Base-by-base conservation (phyloP, 2,797 vertebrate genomes). In the Sylvia borin region DNA sequence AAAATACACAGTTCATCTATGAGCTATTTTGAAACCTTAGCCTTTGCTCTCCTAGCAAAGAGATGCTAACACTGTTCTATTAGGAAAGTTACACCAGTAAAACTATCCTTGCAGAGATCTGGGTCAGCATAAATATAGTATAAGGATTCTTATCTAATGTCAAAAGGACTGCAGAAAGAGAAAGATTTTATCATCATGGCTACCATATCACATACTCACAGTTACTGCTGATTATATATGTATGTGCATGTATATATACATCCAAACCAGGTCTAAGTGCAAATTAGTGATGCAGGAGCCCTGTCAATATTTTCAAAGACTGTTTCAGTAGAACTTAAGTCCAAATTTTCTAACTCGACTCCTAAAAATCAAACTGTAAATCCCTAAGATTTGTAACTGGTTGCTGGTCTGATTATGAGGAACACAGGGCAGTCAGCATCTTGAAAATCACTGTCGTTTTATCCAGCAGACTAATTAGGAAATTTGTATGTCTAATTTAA, bases 21-120 rank as follows among this genome's bases (percentile, higher is more conserved):
- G 5, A 93, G 58, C 47, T 58, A 6, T 34, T 75, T 48, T 68
- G 84, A 93, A 96, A 91, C 50, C 9, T 55, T n/a, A 67, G 34
- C 24, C 50, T 74, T 74, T 61, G 58, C 58, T 77, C 36, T 45
- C 50, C 29, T 45, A 53, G 36, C 21, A 60, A 85, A 38, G 9
- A 80, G 26, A 84, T 45, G 10, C 36, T 65, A 80, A 74, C 18
- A 65, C 9, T 66, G 20, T 13, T 78, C 62, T 81, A 66, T 34
- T 16, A 66, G 47, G 25, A 62, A 90, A 90, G 47, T 24, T 68
- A 65, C 4, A 91, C 58, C 72, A 58, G 58, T 81, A 84, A 88
- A 93, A 68, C 57, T 29, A 84, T 24, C 65, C 58, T 65, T 65
- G 36, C 50, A 81, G 50, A 85, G 36, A 81, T 32, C 7, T 72